Evolutionary conservation across 1,140 invertebrate genomes (phyloP), one percentile per base, ranked within the genome.

Genomic region (Drosophila leontia): DNA sequence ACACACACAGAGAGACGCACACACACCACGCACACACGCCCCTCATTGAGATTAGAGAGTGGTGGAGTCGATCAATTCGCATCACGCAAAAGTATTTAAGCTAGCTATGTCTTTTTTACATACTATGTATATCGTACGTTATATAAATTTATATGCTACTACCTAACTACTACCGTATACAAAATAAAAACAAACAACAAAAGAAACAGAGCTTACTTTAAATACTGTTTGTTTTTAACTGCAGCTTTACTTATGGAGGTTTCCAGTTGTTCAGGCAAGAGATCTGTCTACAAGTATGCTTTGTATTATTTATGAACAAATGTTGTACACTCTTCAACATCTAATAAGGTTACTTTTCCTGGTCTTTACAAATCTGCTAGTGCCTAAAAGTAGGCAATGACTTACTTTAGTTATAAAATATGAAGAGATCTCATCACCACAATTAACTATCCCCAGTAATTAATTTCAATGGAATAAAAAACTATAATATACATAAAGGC

Each of bases 101-200:
- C 77, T 87, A 88, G 80, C 80, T 88, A 87, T 87, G 72, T 88
- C 77, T 87, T 88, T 88, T 88, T 87, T 78, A 83, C 61, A 88
- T 82, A 86, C 62, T 72, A 80, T 83, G 72, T 88, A 83, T 78
- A 88, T 87, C 83, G 84, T 87, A 87, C 81, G 83, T 87, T 87
- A 88, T 71, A 87, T 87, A 87, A 80, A 87, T 87, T 88, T 87
- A 87, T 87, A 87, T 87, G 69, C 84, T 88, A 87, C 83, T 78
- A 80, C 82, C 83, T 88, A 83, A 84, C 78, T 85, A 85, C 78
- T 84, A 88, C 74, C 51, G 74, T 88, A 88, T 78, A 84, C 48
- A 88, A 84, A 88, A 84, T 69, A 71, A 78, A 48, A 63, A 75
- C 53, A 68, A 23, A 55, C 55, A 63, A 57, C 47, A 51, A n/a